phyloP scores from a whole-genome alignment of 2,797 vertebrate genomes.

The Sorex maritimensis region DNA sequence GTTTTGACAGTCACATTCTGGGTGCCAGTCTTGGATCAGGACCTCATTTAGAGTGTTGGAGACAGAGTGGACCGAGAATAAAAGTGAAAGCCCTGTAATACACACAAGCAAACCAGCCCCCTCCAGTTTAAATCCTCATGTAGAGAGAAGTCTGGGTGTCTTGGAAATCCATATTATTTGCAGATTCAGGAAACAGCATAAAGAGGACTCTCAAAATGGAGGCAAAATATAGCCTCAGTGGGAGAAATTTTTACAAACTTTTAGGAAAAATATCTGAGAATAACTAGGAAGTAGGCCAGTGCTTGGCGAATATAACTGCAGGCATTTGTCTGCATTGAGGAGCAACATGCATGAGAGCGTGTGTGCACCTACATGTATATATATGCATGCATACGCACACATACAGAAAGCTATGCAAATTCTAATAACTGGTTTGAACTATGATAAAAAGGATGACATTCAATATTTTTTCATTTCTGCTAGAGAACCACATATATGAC shows the following conservation, averaged over 20 bases:
- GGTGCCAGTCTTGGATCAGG: too few species aligned
- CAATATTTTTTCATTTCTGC: conserved; percentile 59
- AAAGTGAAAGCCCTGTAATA: background rate
- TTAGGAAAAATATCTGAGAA: background rate
- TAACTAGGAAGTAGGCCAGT: background rate
- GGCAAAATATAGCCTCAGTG: background rate
- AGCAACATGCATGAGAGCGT: background rate
- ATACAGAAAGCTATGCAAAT: background rate
- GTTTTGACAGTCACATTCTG: background rate
- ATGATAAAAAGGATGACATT: background rate
- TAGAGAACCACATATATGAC: conserved; percentile 11
- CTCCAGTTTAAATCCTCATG: background rate
- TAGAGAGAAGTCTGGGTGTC: background rate
- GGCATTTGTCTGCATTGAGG: background rate
- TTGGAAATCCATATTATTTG: background rate
- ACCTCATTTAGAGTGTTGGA: background rate
- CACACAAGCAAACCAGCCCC: background rate
- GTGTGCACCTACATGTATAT: background rate
- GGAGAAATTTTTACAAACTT: background rate
- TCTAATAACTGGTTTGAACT: conserved; percentile 18
- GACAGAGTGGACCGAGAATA: background rate
- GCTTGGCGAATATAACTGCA: background rate
- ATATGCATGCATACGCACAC: background rate
- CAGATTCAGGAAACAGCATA: background rate
- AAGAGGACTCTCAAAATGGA: background rate